phyloP scores from a whole-genome alignment of 2,797 vertebrate genomes.

The Notamacropus eugenii region DNA sequence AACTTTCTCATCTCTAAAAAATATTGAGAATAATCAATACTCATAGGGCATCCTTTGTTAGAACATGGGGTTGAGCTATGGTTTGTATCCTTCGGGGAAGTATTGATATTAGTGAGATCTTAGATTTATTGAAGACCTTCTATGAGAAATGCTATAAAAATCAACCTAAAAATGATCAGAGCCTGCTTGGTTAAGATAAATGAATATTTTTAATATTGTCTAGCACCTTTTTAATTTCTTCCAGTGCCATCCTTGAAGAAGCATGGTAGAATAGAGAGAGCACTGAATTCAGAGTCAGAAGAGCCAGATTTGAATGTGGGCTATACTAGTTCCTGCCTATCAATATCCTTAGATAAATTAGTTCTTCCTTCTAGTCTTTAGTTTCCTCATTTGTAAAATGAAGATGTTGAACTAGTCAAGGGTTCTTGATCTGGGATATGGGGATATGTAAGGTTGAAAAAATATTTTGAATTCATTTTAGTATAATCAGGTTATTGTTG shows the following conservation, averaged over 20 bases:
- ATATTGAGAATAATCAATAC: not conserved
- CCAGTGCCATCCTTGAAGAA: not conserved
- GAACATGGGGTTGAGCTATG: not conserved
- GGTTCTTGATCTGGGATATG: not conserved
- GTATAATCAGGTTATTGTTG: not conserved
- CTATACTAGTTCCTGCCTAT: not conserved
- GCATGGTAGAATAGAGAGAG: not conserved
- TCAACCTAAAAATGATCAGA: not conserved
- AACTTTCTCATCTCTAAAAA: not conserved
- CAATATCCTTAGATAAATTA: not conserved
- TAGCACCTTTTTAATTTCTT: not conserved
- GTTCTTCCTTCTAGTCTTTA: not conserved
- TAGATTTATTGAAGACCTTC: not conserved
- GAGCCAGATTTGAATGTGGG: not conserved
- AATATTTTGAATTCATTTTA: not conserved
- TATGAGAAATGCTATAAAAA: not conserved
- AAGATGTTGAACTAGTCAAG: not conserved
- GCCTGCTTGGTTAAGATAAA: not conserved
- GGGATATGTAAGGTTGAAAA: not conserved
- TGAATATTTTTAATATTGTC: not conserved
- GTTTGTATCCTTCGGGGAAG: not conserved
- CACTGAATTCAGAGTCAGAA: not conserved
- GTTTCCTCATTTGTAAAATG: not conserved
- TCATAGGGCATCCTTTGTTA: not conserved
- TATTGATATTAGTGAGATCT: not conserved